Conservation (phyloP, 2,113 vertebrate species). For the Hypomesus transpacificus region DNA sequence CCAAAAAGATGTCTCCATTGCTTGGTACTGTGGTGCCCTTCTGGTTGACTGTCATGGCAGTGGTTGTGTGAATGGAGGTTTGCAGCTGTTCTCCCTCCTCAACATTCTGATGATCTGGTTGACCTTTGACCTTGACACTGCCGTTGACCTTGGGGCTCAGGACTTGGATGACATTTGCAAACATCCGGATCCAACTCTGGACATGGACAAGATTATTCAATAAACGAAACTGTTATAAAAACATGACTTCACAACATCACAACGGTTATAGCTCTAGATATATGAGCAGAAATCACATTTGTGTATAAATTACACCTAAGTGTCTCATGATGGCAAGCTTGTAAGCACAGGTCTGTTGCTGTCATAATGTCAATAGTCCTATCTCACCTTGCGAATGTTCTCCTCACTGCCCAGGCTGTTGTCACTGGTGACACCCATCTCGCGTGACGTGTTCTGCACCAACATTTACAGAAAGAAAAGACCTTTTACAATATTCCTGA, state of each 20-base stretch:
- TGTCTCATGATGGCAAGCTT: too few relatives aligned
- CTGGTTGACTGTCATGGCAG: background rate
- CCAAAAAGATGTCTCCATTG: background rate
- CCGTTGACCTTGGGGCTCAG: slow-evolving; percentile 51
- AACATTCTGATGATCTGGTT: slow-evolving; percentile 5
- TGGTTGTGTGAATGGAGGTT: background rate
- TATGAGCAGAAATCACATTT: too few relatives aligned
- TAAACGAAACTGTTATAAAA: background rate
- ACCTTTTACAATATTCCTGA: background rate
- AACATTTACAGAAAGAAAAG: background rate
- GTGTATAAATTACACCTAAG: too few relatives aligned
- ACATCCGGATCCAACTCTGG: slow-evolving; percentile 48
- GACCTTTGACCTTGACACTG: slow-evolving; percentile 41
- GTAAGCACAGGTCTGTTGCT: too few relatives aligned
- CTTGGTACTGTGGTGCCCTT: slow-evolving; percentile 5
- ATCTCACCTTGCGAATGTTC: slow-evolving; percentile 58
- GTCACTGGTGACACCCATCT: slow-evolving; percentile 54
- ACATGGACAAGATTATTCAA: background rate
- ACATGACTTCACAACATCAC: background rate
- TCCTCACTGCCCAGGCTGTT: slow-evolving; percentile 61
- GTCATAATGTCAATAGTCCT: background rate
- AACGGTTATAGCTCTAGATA: background rate
- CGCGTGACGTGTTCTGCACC: slow-evolving; percentile 31
- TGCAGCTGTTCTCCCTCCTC: slow-evolving; percentile 1
- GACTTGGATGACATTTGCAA: slow-evolving; percentile 26